Percentiles rank a stretch among this genome's conserved stretches.
These are phyloP conservation scores for Poeciliopsis paucimaculata DNA, from an alignment of 2,797 vertebrate genomes.

Conservation along the genomic window DNA sequence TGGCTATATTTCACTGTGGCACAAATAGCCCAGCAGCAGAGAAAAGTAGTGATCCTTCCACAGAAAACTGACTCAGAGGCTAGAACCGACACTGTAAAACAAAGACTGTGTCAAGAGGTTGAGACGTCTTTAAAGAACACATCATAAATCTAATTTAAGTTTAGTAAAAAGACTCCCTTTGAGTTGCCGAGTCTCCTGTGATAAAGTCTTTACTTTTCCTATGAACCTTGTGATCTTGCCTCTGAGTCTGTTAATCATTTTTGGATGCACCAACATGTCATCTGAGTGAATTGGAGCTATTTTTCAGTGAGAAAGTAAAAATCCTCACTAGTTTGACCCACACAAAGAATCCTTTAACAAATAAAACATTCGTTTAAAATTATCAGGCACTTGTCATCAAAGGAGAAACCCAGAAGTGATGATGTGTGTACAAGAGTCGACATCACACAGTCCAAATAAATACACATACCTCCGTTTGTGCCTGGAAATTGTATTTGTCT, in stretches of 20 bases:
- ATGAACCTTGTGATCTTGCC: constrained; percentile 7
- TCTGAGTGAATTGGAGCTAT: background rate
- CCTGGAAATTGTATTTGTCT: background rate
- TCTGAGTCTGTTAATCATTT: constrained; percentile 7
- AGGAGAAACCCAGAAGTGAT: background rate
- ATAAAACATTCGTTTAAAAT: background rate
- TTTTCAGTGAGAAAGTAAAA: background rate
- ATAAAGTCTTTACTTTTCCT: constrained; percentile 15
- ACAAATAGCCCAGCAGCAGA: constrained; percentile 18
- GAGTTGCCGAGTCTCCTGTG: constrained; percentile 15
- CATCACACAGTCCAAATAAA: constrained; percentile 28
- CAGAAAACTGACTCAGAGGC: constrained; percentile 36
- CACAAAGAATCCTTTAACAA: background rate
- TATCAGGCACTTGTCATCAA: background rate
- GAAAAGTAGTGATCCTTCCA: constrained; percentile 28
- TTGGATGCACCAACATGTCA: constrained; percentile 1
- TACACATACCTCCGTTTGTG: background rate
- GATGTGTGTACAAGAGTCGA: constrained; percentile 20
- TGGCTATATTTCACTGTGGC: constrained; percentile 43
- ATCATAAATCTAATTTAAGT: constrained; percentile 40
- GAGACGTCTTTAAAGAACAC: constrained; percentile 31
- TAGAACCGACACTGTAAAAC: constrained; percentile 43
- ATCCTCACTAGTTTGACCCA: background rate
- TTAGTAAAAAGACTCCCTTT: constrained; percentile 33
- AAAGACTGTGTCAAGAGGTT: constrained; percentile 22